Base-by-base conservation (phyloP, 2,113 vertebrate genomes). In the Rhinogobius similis region DNA sequence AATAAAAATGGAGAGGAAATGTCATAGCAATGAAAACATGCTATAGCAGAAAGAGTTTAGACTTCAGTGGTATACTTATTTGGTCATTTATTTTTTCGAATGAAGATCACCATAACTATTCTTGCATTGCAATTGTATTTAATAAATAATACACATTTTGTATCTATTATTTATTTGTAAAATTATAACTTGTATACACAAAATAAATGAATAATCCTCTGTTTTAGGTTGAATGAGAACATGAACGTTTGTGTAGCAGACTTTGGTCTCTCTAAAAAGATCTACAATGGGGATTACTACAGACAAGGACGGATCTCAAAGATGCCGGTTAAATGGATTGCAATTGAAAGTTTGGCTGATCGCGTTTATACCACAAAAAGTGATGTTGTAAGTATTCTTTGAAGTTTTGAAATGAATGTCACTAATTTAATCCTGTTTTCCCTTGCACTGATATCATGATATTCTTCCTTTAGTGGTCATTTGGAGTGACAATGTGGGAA, bases 401-500 rank as follows among this genome's bases (percentile, higher is more conserved):
- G 2, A 21, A 38, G 6, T 23, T n/a, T 39, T 10, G 23, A 23
- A n/a, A 27, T 20, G 10, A n/a, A 62, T 20, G 2, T 62, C 32
- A 62, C 10, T 21, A 38, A 21, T 21, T 61, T 11, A 50, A 21
- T 50, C 10, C 21, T 38, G 18, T n/a, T n/a, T n/a, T 61, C 10
- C 20, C 29, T 27, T 38, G 9, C 11, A 63, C 12, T 41, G 13
- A 41, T 23, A 14, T 36, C 20, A 41, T 41, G 43, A 55, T 68
- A 36, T 73, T 10, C 64, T 38, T 48, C 32, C 29, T 23, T 70
- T 80, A 97, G 96, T 97, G 96, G 96, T 97, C 96, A 0, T 97
- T 96, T 20, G 96, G 96, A 0, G 96, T 97, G 78, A 96, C 96
- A 2, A 97, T 97, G 96, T 97, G 96, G 96, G 96, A 97, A 84